Conservation (phyloP, 2,113 vertebrate species). For the Limnothrissa miodon region DNA sequence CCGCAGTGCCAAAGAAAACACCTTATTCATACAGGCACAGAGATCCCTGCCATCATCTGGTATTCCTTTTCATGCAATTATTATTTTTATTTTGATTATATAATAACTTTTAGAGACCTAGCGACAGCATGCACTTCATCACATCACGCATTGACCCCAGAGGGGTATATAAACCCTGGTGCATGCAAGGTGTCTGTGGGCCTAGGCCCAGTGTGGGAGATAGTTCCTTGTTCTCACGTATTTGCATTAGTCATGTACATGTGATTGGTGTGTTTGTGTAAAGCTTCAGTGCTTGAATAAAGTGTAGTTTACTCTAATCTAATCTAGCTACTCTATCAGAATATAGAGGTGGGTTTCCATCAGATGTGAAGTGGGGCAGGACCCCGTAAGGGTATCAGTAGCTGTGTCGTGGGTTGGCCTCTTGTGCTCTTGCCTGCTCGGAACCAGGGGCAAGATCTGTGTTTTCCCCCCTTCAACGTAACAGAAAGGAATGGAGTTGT, state of each 20-base stretch:
- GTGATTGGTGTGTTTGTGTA: neutral
- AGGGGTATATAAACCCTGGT: neutral
- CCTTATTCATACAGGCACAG: neutral
- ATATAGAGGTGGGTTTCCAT: neutral
- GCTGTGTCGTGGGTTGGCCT: neutral
- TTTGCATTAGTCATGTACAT: neutral
- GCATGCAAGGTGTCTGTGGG: neutral
- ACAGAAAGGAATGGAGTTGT: neutral
- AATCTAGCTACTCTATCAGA: no score
- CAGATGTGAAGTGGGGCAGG: neutral
- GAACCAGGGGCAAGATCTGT: neutral
- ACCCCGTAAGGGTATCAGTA: neutral
- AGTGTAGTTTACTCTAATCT: no score
- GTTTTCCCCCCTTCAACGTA: neutral
- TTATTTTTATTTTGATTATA: neutral
- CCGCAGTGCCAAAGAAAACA: neutral
- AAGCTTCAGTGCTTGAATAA: neutral
- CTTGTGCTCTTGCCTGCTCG: neutral
- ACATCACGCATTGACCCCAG: neutral
- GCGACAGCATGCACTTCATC: neutral
- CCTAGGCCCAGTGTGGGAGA: neutral
- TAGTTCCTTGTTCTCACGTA: neutral
- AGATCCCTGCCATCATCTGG: neutral
- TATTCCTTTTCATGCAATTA: neutral
- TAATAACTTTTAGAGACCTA: neutral